Conservation (phyloP, 2,888 invertebrate species). For the Deilephila porcellus region DNA sequence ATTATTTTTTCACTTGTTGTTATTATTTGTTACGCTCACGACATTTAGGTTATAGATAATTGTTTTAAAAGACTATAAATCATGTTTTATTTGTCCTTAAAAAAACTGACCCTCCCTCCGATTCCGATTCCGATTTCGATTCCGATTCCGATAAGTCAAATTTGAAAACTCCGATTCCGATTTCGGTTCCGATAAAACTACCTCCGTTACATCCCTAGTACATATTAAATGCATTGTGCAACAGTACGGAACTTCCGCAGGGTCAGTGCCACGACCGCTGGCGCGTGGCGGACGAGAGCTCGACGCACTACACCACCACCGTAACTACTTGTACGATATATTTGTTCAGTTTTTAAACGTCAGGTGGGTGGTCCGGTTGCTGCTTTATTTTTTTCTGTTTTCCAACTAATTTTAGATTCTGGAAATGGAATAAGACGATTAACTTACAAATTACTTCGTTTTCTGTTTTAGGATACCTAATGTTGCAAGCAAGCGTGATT, state of each 20-base stretch:
- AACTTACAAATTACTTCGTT: background rate
- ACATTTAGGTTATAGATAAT: too few species aligned
- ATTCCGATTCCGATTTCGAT: too few species aligned
- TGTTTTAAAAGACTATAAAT: too few species aligned
- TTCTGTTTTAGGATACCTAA: background rate
- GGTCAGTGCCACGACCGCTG: constrained; percentile 71
- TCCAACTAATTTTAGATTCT: constrained; percentile 13
- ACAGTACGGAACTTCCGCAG: constrained; percentile 67
- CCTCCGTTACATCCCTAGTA: too few species aligned
- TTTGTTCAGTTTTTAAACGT: constrained; percentile 15
- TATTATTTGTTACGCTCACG: too few species aligned
- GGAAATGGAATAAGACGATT: constrained; percentile 5
- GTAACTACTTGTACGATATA: constrained; percentile 5
- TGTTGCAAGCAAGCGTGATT: background rate
- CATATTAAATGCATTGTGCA: constrained; percentile 59
- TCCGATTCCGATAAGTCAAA: too few species aligned
- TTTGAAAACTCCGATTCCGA: too few species aligned
- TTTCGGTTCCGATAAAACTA: too few species aligned
- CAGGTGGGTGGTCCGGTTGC: constrained; percentile 5
- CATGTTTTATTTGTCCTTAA: too few species aligned
- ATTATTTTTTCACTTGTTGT: too few species aligned
- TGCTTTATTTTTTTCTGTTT: constrained; percentile 14
- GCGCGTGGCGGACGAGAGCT: constrained; percentile 55
- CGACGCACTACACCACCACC: constrained; percentile 1
- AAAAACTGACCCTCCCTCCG: too few species aligned